Evolutionary conservation across 2,797 vertebrate genomes (phyloP).

Genomic region (Echeneis naucrates): DNA sequence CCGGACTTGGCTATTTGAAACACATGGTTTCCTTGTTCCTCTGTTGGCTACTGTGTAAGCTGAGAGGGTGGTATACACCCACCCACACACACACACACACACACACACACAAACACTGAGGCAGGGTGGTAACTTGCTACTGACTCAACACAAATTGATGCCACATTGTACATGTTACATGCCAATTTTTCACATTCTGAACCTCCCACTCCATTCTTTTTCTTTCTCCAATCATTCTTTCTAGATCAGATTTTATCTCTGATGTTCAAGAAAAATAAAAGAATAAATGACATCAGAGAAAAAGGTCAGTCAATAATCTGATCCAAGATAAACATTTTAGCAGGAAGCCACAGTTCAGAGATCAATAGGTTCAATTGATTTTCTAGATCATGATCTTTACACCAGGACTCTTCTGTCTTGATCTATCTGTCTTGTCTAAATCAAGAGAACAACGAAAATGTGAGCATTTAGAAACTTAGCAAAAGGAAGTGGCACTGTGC

Average conservation of each 20-base stretch:
- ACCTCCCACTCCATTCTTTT: too few species aligned
- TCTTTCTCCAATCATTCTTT: slow-evolving; percentile 2
- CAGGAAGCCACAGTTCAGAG: neutral
- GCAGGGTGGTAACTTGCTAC: slow-evolving; percentile 74
- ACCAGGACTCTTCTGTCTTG: neutral
- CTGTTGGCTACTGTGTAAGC: slow-evolving; percentile 78
- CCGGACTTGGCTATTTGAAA: slow-evolving; percentile 70
- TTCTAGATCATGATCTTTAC: neutral
- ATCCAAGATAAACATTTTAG: slow-evolving; percentile 22
- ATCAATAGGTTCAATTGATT: neutral
- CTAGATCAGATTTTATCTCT: slow-evolving; percentile 25
- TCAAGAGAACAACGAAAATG: neutral
- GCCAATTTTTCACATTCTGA: slow-evolving; percentile 63
- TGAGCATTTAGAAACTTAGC: neutral
- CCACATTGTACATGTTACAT: slow-evolving; percentile 70
- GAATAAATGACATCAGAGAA: slow-evolving; percentile 13
- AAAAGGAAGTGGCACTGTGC: neutral
- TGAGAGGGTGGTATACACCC: slow-evolving; percentile 73
- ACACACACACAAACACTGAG: slow-evolving; percentile 49
- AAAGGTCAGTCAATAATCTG: slow-evolving; percentile 22
- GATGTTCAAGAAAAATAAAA: slow-evolving; percentile 21
- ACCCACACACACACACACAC: slow-evolving; percentile 62
- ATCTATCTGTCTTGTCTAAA: neutral
- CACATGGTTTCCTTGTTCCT: slow-evolving; percentile 79
- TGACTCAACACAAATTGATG: slow-evolving; percentile 78